phyloP scores from a whole-genome alignment of 30 jellyfish, hydroid and myxozoan genomes.

The Rhopilema esculentum region DNA sequence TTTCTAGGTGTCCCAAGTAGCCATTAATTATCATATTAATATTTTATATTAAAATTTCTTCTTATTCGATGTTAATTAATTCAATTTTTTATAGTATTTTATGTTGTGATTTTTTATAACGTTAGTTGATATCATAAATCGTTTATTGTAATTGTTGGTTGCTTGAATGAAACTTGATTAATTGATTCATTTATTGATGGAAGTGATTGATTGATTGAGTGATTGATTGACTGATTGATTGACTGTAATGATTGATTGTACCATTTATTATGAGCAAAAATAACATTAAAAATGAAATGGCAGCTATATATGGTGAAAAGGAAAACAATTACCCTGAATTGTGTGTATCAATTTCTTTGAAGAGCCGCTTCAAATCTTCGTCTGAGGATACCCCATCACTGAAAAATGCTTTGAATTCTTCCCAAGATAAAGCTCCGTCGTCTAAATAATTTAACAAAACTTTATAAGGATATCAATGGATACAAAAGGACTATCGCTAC shows the following conservation, averaged over 20 bases:
- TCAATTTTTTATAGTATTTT: neutral
- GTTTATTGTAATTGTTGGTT: neutral
- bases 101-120: neutral
- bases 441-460: neutral
- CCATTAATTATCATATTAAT: neutral
- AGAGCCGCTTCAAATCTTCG: conserved; percentile 48
- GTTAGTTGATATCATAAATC: neutral
- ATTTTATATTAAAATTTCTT: neutral
- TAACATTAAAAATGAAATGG: neutral
- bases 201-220: neutral
- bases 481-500: too few species aligned
- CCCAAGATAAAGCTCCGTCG: conserved; percentile 76
- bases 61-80: neutral
- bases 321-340: conserved; percentile 17
- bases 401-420: conserved; percentile 55
- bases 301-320: neutral
- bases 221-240: neutral
- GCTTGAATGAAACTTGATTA: neutral
- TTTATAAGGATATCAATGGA: too few species aligned
- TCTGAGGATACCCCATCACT: conserved; percentile 41
- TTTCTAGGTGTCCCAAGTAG: neutral
- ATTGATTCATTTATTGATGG: neutral
- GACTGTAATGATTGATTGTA: neutral
- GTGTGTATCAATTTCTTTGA: conserved; percentile 67
- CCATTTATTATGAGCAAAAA: neutral